These are phyloP conservation scores for Malurus elegans DNA, from an alignment of 2,113 vertebrate genomes.

Conservation along the genomic window DNA sequence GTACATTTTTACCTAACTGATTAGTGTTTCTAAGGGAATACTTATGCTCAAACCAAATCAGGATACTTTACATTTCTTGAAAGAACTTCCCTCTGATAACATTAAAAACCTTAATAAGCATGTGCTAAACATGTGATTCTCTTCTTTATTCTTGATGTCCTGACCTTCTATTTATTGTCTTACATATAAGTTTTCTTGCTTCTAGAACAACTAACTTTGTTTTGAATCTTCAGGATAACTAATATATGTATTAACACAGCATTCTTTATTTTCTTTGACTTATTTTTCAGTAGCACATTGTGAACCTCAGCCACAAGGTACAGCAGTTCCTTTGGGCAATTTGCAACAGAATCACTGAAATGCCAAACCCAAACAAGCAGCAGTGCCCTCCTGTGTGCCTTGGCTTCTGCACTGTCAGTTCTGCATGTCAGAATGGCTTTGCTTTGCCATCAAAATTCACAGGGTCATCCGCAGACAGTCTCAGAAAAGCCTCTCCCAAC, in stretches of 20 bases:
- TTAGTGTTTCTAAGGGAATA: constrained; percentile 38
- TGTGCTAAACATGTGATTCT: background rate
- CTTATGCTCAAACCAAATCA: constrained; percentile 29
- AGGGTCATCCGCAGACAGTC: background rate
- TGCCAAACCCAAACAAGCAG: background rate
- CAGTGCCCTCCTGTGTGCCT: background rate
- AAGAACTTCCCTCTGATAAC: constrained; percentile 1
- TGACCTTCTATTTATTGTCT: constrained; percentile 6
- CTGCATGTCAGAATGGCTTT: background rate
- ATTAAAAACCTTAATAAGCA: constrained; percentile 10
- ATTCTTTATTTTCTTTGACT: background rate
- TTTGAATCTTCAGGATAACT: background rate
- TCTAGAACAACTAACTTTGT: background rate
- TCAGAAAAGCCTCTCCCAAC: background rate
- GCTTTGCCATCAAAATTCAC: background rate
- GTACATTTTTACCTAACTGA: background rate
- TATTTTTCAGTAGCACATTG: background rate
- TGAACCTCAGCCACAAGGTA: background rate
- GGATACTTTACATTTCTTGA: constrained; percentile 24
- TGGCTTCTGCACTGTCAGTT: background rate
- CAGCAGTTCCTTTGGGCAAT: background rate
- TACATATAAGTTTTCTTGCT: background rate
- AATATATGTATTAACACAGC: background rate
- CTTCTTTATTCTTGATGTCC: background rate
- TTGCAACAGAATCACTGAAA: background rate